Conservation (phyloP, 2,888 invertebrate species). For the Odontocerum albicorne region DNA sequence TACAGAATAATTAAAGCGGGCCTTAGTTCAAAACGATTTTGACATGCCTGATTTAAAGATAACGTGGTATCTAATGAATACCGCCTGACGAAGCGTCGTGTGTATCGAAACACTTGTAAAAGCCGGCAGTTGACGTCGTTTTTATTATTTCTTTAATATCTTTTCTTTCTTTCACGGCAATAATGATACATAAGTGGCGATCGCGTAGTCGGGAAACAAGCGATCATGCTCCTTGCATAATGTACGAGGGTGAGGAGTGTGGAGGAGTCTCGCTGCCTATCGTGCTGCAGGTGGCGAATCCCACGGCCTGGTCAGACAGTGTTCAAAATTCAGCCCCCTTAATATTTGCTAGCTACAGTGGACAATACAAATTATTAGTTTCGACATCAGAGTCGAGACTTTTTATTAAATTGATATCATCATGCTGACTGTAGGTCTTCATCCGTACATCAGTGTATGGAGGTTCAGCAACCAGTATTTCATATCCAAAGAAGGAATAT, state of each 20-base stretch:
- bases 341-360: too few relatives aligned
- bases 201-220: slow-evolving; percentile 27
- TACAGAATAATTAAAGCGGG: too few relatives aligned
- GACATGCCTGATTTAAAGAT: too few relatives aligned
- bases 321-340: too few relatives aligned
- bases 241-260: slow-evolving; percentile 7
- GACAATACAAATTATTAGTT: too few relatives aligned
- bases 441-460: too few relatives aligned
- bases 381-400: too few relatives aligned
- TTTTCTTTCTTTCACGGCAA: slow-evolving; percentile 10
- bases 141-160: slow-evolving; percentile 5
- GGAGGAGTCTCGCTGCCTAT: neutral
- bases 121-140: neutral
- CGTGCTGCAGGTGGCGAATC: slow-evolving; percentile 18
- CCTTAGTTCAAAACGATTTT: neutral
- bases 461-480: too few relatives aligned
- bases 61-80: too few relatives aligned
- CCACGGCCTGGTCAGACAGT: slow-evolving; percentile 26
- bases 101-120: slow-evolving; percentile 12
- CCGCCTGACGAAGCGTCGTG: slow-evolving; percentile 1
- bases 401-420: too few relatives aligned
- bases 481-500: too few relatives aligned
- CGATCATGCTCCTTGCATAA: slow-evolving; percentile 33
- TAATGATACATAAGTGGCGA: slow-evolving; percentile 28
- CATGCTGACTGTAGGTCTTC: too few relatives aligned